Evolutionary conservation across 2,113 vertebrate genomes (phyloP).

Genomic region (Cynopterus brachyotis): DNA sequence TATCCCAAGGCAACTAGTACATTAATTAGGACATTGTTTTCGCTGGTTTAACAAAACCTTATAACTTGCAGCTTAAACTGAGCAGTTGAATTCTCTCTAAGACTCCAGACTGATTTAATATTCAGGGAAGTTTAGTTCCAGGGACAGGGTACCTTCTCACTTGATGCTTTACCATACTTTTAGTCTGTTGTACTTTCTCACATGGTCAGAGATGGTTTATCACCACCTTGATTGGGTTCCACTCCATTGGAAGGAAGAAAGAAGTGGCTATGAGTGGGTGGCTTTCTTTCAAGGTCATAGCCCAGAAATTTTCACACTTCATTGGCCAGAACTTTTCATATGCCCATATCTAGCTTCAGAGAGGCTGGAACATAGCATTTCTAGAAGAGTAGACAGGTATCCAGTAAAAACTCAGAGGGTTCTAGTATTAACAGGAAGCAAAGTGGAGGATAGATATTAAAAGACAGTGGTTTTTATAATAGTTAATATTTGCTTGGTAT

Average conservation of each 20-base stretch:
- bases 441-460: neutral
- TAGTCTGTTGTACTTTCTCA: neutral
- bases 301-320: neutral
- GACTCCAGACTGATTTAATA: neutral
- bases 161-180: neutral
- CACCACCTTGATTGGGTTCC: neutral
- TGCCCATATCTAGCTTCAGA: neutral
- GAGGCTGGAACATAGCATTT: neutral
- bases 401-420: neutral
- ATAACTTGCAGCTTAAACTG: neutral
- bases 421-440: neutral
- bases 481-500: neutral
- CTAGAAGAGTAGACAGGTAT: neutral
- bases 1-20: neutral
- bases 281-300: neutral
- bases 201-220: neutral
- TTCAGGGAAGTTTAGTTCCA: neutral
- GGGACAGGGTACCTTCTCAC: neutral
- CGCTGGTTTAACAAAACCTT: neutral
- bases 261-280: neutral
- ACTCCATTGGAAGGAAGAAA: neutral
- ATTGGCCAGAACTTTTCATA: neutral
- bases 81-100: neutral
- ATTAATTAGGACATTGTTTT: neutral
- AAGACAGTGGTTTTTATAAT: neutral